Evolutionary conservation across 2,888 invertebrate species (phyloP), one percentile per base, ranked within the genome.

Genomic region (Erynnis tages): DNA sequence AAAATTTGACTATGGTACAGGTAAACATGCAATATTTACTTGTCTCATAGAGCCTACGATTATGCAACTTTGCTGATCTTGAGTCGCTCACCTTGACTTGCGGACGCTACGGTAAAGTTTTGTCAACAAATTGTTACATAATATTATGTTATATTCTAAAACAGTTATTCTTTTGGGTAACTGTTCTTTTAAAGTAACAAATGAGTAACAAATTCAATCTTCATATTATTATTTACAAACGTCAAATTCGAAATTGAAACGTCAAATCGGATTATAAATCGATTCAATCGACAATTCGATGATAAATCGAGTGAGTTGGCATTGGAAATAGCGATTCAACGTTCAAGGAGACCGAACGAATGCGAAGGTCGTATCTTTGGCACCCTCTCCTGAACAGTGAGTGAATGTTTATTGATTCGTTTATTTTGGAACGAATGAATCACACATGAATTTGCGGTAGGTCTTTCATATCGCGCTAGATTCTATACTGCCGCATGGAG

Each of bases 281-380:
- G 23, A 45, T 34, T 45, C 3, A 23, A 45, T 34, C 30, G 14
- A 45, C 16, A 4, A 45, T 13, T 35, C 23, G 45, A 45, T 45
- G 45, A 45, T 45, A 23, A 54, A 54, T 48, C 52, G 49, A 50
- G 48, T 47, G 48, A 53, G 46, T 29, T 21, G 25, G 14, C 23
- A 50, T 44, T 49, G 53, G 23, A 25, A 50, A 17, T 23, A 35
- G 23, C 25, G 16, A 44, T 34, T 34, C 16, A 16, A 56, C 65
- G 67, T 70, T 71, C 69, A 71, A 69, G 73, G 69, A 68, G 62
- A 62, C 63, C 56, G 57, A 66, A 64, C 30, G 30, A 58, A 56
- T 49, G 19, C 17, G 37, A 71, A 70, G 69, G 71, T 62, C 67
- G 57, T 55, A 56, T 54, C 59, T 66, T 68, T 69, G 71, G 69